These are phyloP conservation scores for Danio choprae DNA, from an alignment of 2,797 vertebrate species.

Conservation along the genomic window DNA sequence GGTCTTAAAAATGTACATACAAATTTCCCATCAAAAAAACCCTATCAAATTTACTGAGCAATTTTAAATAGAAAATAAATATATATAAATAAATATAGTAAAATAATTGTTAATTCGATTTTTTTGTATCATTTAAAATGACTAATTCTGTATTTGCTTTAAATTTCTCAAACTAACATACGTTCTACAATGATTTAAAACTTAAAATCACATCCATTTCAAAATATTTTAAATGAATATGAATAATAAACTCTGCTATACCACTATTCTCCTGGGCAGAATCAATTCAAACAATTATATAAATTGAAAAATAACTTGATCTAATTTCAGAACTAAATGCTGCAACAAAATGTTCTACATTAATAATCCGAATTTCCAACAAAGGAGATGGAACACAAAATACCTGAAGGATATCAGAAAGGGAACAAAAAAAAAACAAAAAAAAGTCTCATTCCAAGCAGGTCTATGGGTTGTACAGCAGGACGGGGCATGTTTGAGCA, in stretches of 20 bases:
- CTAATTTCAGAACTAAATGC: neutral
- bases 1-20: too few species aligned
- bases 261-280: neutral
- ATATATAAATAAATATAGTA: too few species aligned
- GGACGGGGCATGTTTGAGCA: neutral
- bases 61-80: too few species aligned
- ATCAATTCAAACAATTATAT: neutral
- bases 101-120: too few species aligned
- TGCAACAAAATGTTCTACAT: neutral
- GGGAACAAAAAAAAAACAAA: constrained; percentile 2
- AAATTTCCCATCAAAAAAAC: too few species aligned
- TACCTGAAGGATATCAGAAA: neutral
- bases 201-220: neutral
- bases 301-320: neutral
- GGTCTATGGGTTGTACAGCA: neutral
- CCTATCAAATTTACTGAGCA: too few species aligned
- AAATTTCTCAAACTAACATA: too few species aligned
- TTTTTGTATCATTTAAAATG: too few species aligned
- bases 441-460: neutral
- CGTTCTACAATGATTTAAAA: too few species aligned
- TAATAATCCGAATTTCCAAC: too few species aligned
- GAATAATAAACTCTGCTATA: neutral
- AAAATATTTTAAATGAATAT: neutral
- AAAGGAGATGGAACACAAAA: neutral
- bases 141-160: too few species aligned